A percentile compares a stretch with the other conserved stretches of the same genome.
These are phyloP conservation scores for Drosophila infuscata DNA, from an alignment of 2,888 invertebrate species.

Conservation along the genomic window DNA sequence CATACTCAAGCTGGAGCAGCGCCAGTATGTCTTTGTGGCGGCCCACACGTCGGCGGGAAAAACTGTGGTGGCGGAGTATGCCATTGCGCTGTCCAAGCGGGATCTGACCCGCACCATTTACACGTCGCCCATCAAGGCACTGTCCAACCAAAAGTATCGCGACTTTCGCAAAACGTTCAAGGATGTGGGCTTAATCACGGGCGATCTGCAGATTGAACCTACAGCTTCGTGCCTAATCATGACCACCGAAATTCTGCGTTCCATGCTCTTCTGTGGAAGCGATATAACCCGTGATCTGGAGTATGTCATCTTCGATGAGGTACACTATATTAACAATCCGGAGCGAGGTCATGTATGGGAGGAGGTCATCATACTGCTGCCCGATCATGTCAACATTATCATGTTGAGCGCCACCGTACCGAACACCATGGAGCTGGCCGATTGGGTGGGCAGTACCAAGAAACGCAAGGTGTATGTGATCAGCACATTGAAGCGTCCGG, in stretches of 20 bases:
- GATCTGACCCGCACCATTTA: constrained; percentile 97
- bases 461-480: constrained; percentile 96
- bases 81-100: constrained; percentile 96
- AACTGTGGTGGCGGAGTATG: constrained; percentile 99
- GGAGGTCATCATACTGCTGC: constrained; percentile 97
- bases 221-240: constrained; percentile 98
- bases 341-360: constrained; percentile 99
- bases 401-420: constrained; percentile 99
- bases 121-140: constrained; percentile 99
- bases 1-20: constrained; percentile 96
- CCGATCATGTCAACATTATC: constrained; percentile 97
- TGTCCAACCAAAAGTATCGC: constrained; percentile 99
- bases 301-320: constrained; percentile 99
- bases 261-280: constrained; percentile 97
- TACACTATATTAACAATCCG: constrained; percentile 98
- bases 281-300: constrained; percentile 98
- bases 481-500: constrained; percentile 96
- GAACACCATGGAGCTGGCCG: constrained; percentile 97
- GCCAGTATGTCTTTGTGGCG: constrained; percentile 98
- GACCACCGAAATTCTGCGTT: constrained; percentile 99
- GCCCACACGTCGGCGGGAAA: constrained; percentile 99
- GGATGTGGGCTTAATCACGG: constrained; percentile 97
- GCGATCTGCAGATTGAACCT: constrained; percentile 97
- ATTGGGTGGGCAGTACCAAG: constrained; percentile 95
- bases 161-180: constrained; percentile 97